These are phyloP conservation scores for Pangasianodon gigas DNA, from an alignment of 2,113 vertebrate genomes.

Conservation along the genomic window DNA sequence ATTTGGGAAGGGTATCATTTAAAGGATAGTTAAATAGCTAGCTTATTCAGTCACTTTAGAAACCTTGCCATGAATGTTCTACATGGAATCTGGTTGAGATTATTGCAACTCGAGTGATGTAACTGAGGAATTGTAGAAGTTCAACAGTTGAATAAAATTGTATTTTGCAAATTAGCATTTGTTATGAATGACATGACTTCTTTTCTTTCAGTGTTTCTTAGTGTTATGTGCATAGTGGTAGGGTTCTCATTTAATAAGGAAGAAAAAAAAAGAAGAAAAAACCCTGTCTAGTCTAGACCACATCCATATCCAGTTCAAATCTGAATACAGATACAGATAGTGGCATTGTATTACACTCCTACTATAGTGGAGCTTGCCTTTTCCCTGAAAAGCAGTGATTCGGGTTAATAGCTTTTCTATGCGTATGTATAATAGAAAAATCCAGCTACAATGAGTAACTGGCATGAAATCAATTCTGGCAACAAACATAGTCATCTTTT, in stretches of 20 bases:
- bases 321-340: background rate
- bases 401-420: background rate
- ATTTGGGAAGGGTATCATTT: background rate
- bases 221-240: background rate
- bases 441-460: background rate
- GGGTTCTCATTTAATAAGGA: background rate
- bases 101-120: background rate
- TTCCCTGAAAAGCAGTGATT: background rate
- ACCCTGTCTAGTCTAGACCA: background rate
- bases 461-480: conserved; percentile 57
- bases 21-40: background rate
- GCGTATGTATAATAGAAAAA: background rate
- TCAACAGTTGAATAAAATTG: background rate
- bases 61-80: background rate
- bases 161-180: background rate
- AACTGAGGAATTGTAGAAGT: background rate
- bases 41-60: background rate
- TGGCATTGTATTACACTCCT: background rate
- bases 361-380: background rate
- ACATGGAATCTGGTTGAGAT: background rate
- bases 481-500: conserved; percentile 55
- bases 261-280: background rate
- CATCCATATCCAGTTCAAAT: background rate
- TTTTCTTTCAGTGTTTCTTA: background rate
- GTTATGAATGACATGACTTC: background rate